phyloP scores from a whole-genome alignment of 2,888 invertebrate genomes.

The Megamerina dolium region DNA sequence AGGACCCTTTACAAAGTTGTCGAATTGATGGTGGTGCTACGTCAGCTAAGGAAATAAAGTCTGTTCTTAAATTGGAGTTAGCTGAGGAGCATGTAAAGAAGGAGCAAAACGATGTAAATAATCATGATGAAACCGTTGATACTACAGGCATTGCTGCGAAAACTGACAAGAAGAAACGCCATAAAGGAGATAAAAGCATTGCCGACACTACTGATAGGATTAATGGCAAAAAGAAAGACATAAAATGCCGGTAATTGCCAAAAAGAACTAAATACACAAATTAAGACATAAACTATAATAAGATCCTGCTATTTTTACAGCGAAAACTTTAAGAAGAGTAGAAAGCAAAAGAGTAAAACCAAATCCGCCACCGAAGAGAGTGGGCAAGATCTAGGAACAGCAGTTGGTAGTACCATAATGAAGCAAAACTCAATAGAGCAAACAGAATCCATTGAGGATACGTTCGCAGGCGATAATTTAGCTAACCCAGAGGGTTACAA shows the following conservation, averaged over 20 bases:
- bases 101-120: conserved; percentile 11
- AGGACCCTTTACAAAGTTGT: conserved; percentile 10
- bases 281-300: too few relatives aligned
- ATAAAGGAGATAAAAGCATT: conserved; percentile 8
- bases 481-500: conserved; percentile 1
- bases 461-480: too few relatives aligned
- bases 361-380: too few relatives aligned
- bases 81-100: conserved; percentile 12
- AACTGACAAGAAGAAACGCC: conserved; percentile 4
- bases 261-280: too few relatives aligned
- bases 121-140: conserved; percentile 1
- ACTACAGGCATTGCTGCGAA: too few relatives aligned
- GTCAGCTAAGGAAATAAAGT: not conserved
- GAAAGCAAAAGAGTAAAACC: not conserved
- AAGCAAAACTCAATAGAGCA: too few relatives aligned
- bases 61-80: conserved; percentile 8
- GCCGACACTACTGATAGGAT: conserved; percentile 15
- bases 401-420: too few relatives aligned
- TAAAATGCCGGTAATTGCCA: too few relatives aligned
- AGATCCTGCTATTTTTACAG: too few relatives aligned
- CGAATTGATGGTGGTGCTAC: not conserved
- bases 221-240: too few relatives aligned
- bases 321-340: not conserved
- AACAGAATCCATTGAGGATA: too few relatives aligned
- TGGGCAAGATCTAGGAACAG: too few relatives aligned